Evolutionary conservation across 2,113 vertebrate species (phyloP), one percentile per base, ranked within the genome.

Genomic region (Pelmatolapia mariae): DNA sequence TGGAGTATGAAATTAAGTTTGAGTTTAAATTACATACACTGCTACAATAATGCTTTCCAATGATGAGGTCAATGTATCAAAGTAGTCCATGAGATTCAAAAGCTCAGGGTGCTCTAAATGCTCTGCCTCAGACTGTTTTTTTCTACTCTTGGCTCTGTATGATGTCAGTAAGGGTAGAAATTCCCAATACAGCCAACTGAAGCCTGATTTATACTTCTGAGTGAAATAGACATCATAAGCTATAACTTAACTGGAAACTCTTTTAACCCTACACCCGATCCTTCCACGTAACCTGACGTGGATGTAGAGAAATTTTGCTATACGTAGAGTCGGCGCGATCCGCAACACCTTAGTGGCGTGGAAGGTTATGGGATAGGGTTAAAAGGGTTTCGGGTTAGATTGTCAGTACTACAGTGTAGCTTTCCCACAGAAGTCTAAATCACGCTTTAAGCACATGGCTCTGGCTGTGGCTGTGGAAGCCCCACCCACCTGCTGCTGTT

Each of bases 311-410:
- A 31, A 61, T 18, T 18, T 61, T 31, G 57, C 15, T 61, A 61
- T 18, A 2, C 0, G 26, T 61, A 18, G 57, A 18, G 8, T 31
- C 29, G 3, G 0, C 5, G 0, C 1, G 1, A 8, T 1, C 57
- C 5, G 1, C 8, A 61, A 61, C 26, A 18, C 5, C 57, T 18
- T 8, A 61, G 57, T 61, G 57, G 15, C 8, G 15, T 61, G 26
- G 26, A 61, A 6, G 29, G 2, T 61, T 61, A 61, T 10, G 57
- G 15, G 2, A 61, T 31, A 4, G 29, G 57, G 57, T 61, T 61
- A 61, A 61, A 61, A 61, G 57, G 29, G 29, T 61, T 61, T 61
- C 57, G 8, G 15, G 57, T 18, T 61, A 61, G 26, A 18, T 61
- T 61, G 57, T 61, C 57, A 61, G 5, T 61, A 61, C 57, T 61